phyloP scores from a whole-genome alignment of 2,113 vertebrate genomes.

The Dasyornis broadbenti region DNA sequence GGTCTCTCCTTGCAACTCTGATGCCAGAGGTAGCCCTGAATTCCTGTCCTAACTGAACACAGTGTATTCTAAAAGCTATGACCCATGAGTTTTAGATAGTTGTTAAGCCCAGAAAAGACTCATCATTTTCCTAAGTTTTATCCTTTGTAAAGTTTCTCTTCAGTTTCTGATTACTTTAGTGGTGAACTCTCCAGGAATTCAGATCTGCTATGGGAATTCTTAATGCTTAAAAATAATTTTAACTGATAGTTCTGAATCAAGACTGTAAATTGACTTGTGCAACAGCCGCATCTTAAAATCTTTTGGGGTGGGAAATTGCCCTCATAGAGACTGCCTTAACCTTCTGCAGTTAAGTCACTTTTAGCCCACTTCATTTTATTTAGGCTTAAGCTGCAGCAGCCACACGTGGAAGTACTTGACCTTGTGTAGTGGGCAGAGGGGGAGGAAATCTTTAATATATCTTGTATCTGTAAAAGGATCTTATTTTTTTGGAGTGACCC shows the following conservation, averaged over 20 bases:
- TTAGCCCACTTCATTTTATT: not conserved
- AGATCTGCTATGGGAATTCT: accelerated
- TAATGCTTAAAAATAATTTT: not conserved
- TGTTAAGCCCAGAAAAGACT: not conserved
- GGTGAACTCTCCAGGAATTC: not conserved
- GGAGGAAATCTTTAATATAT: not conserved
- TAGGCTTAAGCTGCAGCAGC: not conserved
- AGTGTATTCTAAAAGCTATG: not conserved
- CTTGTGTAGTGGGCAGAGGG: not conserved
- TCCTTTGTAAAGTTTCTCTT: not conserved
- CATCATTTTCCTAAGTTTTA: not conserved
- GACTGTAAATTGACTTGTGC: not conserved
- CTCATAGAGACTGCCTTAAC: not conserved
- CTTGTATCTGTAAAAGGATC: not conserved
- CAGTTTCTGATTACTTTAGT: not conserved
- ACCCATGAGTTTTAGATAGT: not conserved
- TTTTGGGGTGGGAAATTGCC: not conserved
- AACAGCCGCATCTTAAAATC: not conserved
- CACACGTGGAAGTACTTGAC: not conserved
- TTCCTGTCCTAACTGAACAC: not conserved
- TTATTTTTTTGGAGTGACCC: not conserved
- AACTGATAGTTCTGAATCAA: not conserved
- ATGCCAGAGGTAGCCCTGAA: not conserved
- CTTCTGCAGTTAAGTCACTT: not conserved
- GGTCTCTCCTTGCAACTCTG: not conserved